Percentiles rank a stretch among this genome's conserved stretches.
Conservation (phyloP, 2,888 invertebrate genomes). For the Gasteruption jaculator region DNA sequence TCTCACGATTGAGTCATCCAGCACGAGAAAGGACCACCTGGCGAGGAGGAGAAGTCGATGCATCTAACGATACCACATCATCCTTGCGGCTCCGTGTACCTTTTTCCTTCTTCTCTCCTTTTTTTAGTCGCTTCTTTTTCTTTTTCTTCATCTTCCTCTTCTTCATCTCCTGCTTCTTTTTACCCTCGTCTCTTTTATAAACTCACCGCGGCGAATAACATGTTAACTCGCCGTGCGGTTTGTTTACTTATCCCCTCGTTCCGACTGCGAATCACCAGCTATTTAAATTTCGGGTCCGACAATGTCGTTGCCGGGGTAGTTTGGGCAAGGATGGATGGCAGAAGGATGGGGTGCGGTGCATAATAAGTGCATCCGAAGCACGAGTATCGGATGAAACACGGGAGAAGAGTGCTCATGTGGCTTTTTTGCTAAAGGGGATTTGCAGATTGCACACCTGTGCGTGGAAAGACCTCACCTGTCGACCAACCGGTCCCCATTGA, state of each 20-base stretch:
- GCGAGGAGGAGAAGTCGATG: constrained; percentile 42
- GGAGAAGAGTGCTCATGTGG: constrained; percentile 29
- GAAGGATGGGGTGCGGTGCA: no score
- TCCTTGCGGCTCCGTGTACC: constrained; percentile 23
- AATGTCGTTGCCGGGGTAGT: no score
- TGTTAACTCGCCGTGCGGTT: no score
- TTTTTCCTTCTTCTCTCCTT: constrained; percentile 17
- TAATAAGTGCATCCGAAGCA: no score
- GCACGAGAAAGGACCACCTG: constrained; percentile 47
- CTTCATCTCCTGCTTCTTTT: no score
- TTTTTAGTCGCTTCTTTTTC: constrained; percentile 8
- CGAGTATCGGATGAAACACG: no score
- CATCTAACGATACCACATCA: constrained; percentile 41
- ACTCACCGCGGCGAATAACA: no score
- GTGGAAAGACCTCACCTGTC: constrained; percentile 49
- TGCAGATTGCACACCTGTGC: constrained; percentile 50
- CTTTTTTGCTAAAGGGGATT: constrained; percentile 43
- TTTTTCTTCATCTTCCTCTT: constrained; percentile 8
- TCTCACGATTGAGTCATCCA: constrained; percentile 49
- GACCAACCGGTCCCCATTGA: constrained; percentile 49
- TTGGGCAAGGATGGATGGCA: constrained; percentile 6
- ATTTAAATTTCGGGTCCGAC: no score
- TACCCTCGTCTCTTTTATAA: no score
- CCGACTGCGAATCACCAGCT: no score
- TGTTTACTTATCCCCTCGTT: no score